These are phyloP conservation scores for Labeo catla DNA, from an alignment of 2,113 vertebrate genomes.

Conservation along the genomic window DNA sequence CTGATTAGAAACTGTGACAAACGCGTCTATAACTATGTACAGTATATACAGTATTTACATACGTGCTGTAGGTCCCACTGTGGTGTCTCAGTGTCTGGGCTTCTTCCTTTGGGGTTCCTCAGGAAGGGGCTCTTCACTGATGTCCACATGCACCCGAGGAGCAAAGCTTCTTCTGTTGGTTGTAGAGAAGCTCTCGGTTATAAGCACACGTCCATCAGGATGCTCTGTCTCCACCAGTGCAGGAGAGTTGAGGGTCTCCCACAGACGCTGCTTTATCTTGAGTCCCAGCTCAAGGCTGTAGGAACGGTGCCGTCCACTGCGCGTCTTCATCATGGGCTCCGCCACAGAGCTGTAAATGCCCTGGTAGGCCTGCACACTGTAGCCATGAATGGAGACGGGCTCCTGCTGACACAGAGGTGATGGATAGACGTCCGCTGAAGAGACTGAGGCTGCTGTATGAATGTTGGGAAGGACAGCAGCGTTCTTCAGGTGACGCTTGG, in stretches of 20 bases:
- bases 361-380: neutral
- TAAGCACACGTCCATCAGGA: too few relatives aligned
- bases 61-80: neutral
- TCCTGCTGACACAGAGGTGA: neutral
- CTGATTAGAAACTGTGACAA: too few relatives aligned
- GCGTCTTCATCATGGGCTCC: neutral
- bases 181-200: too few relatives aligned
- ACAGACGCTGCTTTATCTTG: too few relatives aligned
- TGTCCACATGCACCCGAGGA: too few relatives aligned
- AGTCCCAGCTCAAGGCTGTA: neutral
- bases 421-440: neutral
- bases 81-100: neutral
- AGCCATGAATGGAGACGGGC: neutral
- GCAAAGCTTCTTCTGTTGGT: too few relatives aligned
- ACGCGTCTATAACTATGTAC: too few relatives aligned
- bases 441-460: neutral
- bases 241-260: too few relatives aligned
- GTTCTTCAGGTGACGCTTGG: neutral
- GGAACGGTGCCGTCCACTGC: neutral
- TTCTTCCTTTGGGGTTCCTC: neutral
- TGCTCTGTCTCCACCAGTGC: too few relatives aligned
- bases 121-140: neutral
- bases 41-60: too few relatives aligned
- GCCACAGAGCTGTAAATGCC: neutral
- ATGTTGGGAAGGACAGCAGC: neutral